Percentiles rank a stretch among this genome's conserved stretches.
Evolutionary conservation across 2,113 vertebrate genomes (phyloP).

Genomic region (Leucosticte australis): DNA sequence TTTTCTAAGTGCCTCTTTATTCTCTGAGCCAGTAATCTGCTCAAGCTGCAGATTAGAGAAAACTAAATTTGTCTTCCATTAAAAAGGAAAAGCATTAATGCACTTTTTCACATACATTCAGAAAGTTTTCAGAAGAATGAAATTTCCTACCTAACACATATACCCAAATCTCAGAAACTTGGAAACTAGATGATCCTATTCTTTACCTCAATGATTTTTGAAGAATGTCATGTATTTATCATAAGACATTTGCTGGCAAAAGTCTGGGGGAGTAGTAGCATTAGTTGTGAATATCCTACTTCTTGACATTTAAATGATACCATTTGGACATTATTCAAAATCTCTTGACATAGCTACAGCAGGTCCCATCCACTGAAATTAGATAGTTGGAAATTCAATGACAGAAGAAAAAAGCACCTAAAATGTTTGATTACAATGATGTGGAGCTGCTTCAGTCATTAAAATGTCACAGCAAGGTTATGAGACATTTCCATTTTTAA

Average conservation of each 20-base stretch:
- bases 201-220: background rate
- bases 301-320: conserved; percentile 35
- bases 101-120: background rate
- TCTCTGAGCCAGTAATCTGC: background rate
- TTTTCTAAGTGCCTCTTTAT: background rate
- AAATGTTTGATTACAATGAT: background rate
- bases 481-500: conserved; percentile 37
- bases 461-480: background rate
- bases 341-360: background rate
- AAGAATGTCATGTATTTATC: background rate
- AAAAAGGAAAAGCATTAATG: background rate
- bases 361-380: background rate
- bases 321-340: background rate
- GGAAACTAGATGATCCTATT: background rate
- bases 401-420: background rate
- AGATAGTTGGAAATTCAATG: background rate
- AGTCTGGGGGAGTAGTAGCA: background rate
- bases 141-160: background rate
- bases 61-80: background rate
- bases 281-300: background rate
- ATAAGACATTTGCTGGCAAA: background rate
- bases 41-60: background rate
- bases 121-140: background rate
- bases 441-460: background rate
- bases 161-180: background rate